These are phyloP conservation scores for Pyrrhia umbra DNA, from an alignment of 2,888 invertebrate genomes.

Conservation along the genomic window DNA sequence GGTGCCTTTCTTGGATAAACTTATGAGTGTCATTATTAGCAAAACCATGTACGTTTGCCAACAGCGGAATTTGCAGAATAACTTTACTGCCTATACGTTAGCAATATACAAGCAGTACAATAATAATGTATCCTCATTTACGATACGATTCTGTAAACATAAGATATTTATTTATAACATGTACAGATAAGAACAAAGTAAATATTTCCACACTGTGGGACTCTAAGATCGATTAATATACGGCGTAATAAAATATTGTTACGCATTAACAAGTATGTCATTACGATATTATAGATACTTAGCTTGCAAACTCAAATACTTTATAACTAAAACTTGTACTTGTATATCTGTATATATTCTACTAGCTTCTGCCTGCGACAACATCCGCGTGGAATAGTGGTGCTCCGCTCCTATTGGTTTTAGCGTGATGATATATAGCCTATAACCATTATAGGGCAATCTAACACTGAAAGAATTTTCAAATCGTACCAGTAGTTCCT, in stretches of 20 bases:
- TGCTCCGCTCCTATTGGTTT: no score
- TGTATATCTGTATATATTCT: no score
- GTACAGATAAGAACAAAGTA: conserved; percentile 4
- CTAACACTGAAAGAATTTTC: no score
- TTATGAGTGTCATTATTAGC: conserved; percentile 33
- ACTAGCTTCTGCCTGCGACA: no score
- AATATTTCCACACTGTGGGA: not conserved
- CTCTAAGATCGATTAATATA: conserved; percentile 1
- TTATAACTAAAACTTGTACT: no score
- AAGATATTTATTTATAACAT: conserved; percentile 14
- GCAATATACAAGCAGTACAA: conserved; percentile 13
- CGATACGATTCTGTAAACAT: conserved; percentile 30
- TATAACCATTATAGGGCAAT: no score
- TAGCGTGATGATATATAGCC: no score
- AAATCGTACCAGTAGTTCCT: no score
- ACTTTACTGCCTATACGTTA: conserved; percentile 38
- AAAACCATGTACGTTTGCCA: conserved; percentile 42
- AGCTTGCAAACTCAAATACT: no score
- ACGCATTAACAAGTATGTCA: conserved; percentile 3
- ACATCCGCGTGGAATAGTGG: no score
- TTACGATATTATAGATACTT: conserved; percentile 8
- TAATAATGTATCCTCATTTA: conserved; percentile 28
- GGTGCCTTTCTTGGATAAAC: conserved; percentile 20
- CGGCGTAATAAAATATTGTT: conserved; percentile 1
- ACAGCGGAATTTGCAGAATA: conserved; percentile 41